Percentiles rank a stretch among this genome's conserved stretches.
Evolutionary conservation across 2,888 invertebrate species (phyloP).

Genomic region (Galerucella pusilla): DNA sequence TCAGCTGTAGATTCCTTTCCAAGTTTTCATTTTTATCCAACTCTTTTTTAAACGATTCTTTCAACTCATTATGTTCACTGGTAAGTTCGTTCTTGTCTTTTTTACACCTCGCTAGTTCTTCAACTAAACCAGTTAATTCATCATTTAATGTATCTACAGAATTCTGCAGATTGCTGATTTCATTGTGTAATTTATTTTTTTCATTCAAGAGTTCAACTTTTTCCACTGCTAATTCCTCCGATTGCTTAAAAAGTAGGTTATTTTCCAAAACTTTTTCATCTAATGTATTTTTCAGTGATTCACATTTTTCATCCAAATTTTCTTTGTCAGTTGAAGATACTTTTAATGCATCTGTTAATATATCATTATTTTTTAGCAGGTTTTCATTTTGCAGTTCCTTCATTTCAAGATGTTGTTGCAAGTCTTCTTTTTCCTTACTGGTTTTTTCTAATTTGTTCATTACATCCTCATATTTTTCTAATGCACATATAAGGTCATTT

Average conservation of each 20-base stretch:
- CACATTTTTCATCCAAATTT: neutral
- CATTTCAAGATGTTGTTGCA: neutral
- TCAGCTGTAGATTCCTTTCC: neutral
- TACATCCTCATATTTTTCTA: neutral
- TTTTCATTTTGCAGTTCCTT: neutral
- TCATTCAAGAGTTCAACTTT: neutral
- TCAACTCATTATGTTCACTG: neutral
- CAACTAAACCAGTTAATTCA: neutral
- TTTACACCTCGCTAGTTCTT: neutral
- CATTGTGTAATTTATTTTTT: neutral
- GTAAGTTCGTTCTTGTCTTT: neutral
- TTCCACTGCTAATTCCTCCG: neutral
- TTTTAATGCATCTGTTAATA: neutral
- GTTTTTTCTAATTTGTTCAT: neutral
- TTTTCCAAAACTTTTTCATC: neutral
- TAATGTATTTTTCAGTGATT: neutral
- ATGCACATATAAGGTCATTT: too few relatives aligned
- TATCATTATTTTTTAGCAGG: neutral
- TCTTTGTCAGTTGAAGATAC: neutral
- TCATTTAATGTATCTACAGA: neutral
- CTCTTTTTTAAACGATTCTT: neutral
- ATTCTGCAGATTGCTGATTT: neutral
- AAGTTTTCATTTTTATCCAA: conserved; percentile 1
- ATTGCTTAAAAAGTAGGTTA: neutral
- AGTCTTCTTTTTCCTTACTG: neutral